Base-by-base conservation (phyloP, 1,140 invertebrate genomes). In the Drosophila suzukii region DNA sequence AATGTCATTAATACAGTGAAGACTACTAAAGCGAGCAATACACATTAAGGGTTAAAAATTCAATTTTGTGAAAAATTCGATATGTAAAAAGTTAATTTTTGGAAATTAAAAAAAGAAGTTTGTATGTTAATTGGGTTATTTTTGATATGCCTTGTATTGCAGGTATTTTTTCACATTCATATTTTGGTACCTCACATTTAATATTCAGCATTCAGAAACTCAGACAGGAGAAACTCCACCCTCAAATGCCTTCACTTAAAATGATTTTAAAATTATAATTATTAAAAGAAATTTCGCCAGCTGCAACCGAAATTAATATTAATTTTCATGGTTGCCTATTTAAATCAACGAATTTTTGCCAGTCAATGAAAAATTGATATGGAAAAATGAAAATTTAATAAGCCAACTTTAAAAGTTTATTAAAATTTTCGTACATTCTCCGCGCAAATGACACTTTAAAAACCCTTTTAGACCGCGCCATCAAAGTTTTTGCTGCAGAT, bases 361-460 rank as follows among this genome's bases (percentile, higher is more conserved):
- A 41, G 30, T 53, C 11, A 43, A 59, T 62, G 38, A 43, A 63
- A 39, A 41, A 56, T 27, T 13, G 27, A 7, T 12, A 56, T 10
- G 17, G 32, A 50, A 57, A 55, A 62, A 59, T 32, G 8, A 15
- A 36, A 62, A 62, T 62, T 62, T 62, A 62, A 62, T 62, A 41
- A 41, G 54, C 59, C 36, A 36, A n/a, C 47, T 50, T 32, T 7
- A 46, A 46, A 46, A 5, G 17, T 10, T 20, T 60, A 60, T 60
- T 55, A 38, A 60, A 17, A 60, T 60, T 46, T 55, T 32, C 17
- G 20, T 8, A 55, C 17, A 34, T 59, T 15, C 17, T 10, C 13
- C 17, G 32, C 7, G n/a, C 17, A 27, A 49, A 49, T 59, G 27
- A 49, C 57, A 49, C 32, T 46, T 68, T 38, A 20, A 49, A 65